A percentile compares a stretch with the other conserved stretches of the same genome.
Evolutionary conservation across 30 jellyfish, hydroid and myxozoan species (phyloP).

Genomic region (Nemopilema nomurai): DNA sequence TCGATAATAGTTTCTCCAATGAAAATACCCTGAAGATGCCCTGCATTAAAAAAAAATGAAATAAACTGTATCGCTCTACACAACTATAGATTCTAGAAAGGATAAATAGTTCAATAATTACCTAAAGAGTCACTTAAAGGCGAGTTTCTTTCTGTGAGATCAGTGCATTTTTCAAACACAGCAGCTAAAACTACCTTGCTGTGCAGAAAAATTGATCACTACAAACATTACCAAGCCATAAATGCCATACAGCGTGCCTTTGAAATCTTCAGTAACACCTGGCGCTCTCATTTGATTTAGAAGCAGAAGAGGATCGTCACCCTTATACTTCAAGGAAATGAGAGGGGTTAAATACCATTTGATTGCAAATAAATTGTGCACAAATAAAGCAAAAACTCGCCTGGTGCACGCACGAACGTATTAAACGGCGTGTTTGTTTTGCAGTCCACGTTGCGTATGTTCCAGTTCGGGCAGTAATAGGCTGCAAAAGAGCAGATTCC

Average conservation of each 20-base stretch:
- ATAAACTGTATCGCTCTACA: too few relatives aligned
- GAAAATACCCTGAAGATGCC: slow-evolving; percentile 10
- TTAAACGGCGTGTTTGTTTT: slow-evolving; percentile 31
- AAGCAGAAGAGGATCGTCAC: too few relatives aligned
- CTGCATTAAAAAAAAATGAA: slow-evolving; percentile 6
- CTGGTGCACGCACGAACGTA: slow-evolving; percentile 45
- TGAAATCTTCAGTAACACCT: not conserved
- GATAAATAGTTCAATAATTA: too few relatives aligned
- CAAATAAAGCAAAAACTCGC: not conserved
- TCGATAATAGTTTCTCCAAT: slow-evolving; percentile 24
- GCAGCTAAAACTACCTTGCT: too few relatives aligned
- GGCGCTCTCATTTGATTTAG: not conserved
- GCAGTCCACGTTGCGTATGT: slow-evolving; percentile 15
- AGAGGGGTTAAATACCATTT: not conserved
- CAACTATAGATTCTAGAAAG: not conserved
- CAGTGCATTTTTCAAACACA: too few relatives aligned
- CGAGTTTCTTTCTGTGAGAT: too few relatives aligned
- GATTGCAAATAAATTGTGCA: not conserved
- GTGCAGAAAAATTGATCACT: too few relatives aligned
- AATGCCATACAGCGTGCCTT: too few relatives aligned
- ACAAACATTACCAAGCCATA: too few relatives aligned
- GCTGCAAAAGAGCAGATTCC: slow-evolving; percentile 10
- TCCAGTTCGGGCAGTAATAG: slow-evolving; percentile 43
- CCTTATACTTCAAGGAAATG: too few relatives aligned
- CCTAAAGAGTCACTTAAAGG: too few relatives aligned